These are phyloP conservation scores for Spheniscus humboldti DNA, from an alignment of 2,797 vertebrate genomes.

Conservation along the genomic window DNA sequence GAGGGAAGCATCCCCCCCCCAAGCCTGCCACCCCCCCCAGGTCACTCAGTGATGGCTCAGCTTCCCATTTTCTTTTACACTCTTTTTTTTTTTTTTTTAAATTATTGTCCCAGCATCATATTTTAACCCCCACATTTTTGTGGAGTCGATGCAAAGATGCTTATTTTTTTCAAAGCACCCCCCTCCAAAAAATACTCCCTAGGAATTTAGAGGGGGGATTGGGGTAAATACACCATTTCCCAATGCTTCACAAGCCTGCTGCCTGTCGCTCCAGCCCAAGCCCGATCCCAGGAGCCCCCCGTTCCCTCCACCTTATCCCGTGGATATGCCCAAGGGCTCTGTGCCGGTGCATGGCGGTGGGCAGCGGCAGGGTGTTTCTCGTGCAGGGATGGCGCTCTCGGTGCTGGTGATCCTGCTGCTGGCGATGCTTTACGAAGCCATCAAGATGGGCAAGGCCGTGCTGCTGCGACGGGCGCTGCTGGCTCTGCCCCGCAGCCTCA, in stretches of 20 bases:
- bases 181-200: neutral
- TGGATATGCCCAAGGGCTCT: rapidly evolving
- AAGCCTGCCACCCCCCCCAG: neutral
- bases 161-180: neutral
- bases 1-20: neutral
- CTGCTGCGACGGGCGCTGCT: constrained; percentile 58
- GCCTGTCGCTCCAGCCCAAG: neutral
- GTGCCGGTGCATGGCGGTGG: rapidly evolving
- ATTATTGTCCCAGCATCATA: neutral
- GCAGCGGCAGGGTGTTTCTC: neutral
- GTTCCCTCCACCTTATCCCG: rapidly evolving
- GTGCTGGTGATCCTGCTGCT: constrained; percentile 86
- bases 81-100: neutral
- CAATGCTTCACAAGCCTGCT: neutral
- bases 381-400: constrained; percentile 85
- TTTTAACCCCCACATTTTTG: neutral
- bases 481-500: neutral
- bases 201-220: neutral
- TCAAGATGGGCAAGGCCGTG: constrained; percentile 85
- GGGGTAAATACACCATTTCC: neutral
- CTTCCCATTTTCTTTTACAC: neutral
- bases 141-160: rapidly evolving
- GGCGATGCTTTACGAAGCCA: constrained; percentile 84
- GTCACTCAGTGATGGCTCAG: neutral
- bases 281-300: rapidly evolving